Base-by-base conservation (phyloP, 2,888 invertebrate species). In the Tenthredo scrophulariae region DNA sequence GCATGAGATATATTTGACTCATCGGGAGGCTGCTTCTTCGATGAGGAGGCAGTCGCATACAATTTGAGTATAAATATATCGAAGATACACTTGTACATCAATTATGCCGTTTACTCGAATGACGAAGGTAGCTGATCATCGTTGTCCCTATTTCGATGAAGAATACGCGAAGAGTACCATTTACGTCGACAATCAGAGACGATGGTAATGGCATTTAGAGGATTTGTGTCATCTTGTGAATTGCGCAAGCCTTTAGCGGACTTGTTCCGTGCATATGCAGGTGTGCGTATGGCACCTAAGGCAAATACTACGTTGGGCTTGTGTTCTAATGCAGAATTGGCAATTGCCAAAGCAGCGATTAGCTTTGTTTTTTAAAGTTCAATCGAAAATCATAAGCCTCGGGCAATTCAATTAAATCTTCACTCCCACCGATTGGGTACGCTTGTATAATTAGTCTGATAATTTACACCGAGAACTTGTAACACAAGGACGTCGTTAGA, bases 191-290 rank as follows among this genome's bases (percentile, higher is more conserved):
- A 54, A 77, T 77, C 50, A 50, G 70, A 83, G 22, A 79, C 62
- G 54, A 65, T 58, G 83, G 87, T 86, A 86, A 90, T 77, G 77
- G 89, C 90, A 90, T 90, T 90, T 90, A 90, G 85, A 88, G 85
- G 89, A 90, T 87, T 87, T 87, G 88, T 90, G 89, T 87, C 88
- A 88, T 89, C 90, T 86, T 87, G 85, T 75, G 84, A 37, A 75
- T 87, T 87, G 87, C 87, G 88, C 87, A 87, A 79, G 26, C 62
- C 62, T 62, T 70, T 70, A 50, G 65, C n/a, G 50, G 80, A 77
- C 85, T 84, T 65, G 65, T 46, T 29, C 2, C 22, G 22, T 54
- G 18, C 15, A 77, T 77, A 26, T 50, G 77, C 40, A 74, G 72
- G 72, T 77, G 77, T 33, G 46, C 46, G 29, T 50, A 26, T 43